Evolutionary conservation across 2,888 invertebrate genomes (phyloP), one percentile per base, ranked within the genome.

Genomic region (Synergus laeviventris): DNA sequence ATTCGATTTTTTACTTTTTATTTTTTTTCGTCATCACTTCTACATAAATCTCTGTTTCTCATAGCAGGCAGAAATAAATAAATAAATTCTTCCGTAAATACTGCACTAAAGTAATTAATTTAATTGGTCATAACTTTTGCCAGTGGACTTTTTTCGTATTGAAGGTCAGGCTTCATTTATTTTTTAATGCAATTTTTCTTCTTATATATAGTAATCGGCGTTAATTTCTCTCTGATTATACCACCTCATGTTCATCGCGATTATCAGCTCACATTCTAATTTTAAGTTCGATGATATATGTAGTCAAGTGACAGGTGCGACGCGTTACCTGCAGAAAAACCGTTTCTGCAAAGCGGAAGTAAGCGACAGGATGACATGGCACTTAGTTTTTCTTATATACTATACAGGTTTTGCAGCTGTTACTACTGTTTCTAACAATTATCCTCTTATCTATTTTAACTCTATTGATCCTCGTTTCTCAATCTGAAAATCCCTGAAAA

Each of bases 281-380:
- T 70, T n/a, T 31, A 31, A 31, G 49, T 70, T 49, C 45, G 4
- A 21, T 45, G 70, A 70, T 49, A 54, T 59, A 38, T 66, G 76
- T 74, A 73, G 81, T 80, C 79, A 79, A 80, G 79, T 82, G 82
- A 82, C 86, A 86, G 85, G 83, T 86, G 86, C 81, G 76, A 83
- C 81, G 80, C 85, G 86, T 85, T 83, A 86, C 86, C 86, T 84
- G 64, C 59, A 78, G 76, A 56, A 75, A 78, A 83, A 85, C 83
- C 84, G 84, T 83, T 84, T 81, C 77, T 79, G 79, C 76, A 81
- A 81, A 76, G 81, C 84, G 84, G 85, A 85, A 85, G 83, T 78
- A 78, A 76, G 75, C 62, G 76, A 77, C 78, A 78, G 75, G 80
- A 81, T 81, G 80, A 82, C 78, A 80, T 78, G 81, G 78, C 79